phyloP scores from a whole-genome alignment of 1,140 invertebrate species.

The Hormaphis cornu region DNA sequence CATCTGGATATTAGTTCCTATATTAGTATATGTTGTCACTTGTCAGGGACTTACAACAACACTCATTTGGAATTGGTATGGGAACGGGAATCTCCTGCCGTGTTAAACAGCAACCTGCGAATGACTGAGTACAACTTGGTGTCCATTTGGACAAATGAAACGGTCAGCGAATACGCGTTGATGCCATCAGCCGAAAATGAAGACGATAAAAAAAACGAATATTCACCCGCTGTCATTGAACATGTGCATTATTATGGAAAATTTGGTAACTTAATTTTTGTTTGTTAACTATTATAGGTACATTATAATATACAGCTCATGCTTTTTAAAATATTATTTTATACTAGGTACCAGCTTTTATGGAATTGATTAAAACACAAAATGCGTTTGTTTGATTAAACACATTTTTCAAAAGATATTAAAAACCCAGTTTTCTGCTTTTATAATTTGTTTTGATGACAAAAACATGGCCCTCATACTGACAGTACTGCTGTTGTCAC shows the following conservation, averaged over 20 bases:
- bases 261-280: slow-evolving; percentile 37
- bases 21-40: no score
- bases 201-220: neutral
- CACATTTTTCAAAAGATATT: no score
- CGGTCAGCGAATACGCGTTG: slow-evolving; percentile 38
- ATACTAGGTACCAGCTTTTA: no score
- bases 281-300: neutral
- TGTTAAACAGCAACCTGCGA: slow-evolving; percentile 63
- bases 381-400: no score
- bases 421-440: no score
- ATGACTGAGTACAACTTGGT: slow-evolving; percentile 70
- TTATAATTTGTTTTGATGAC: no score
- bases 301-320: neutral
- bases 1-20: no score
- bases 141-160: slow-evolving; percentile 59
- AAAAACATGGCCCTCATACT: no score
- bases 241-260: slow-evolving; percentile 38
- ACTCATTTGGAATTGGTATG: slow-evolving; percentile 63
- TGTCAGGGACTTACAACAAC: slow-evolving; percentile 67
- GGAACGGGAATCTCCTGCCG: slow-evolving; percentile 62
- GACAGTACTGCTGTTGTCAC: no score
- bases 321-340: neutral
- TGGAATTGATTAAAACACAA: no score
- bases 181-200: neutral
- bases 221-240: neutral